A percentile compares a stretch with the other conserved stretches of the same genome.
phyloP scores from a whole-genome alignment of 2,797 vertebrate genomes.

The Pampus argenteus region DNA sequence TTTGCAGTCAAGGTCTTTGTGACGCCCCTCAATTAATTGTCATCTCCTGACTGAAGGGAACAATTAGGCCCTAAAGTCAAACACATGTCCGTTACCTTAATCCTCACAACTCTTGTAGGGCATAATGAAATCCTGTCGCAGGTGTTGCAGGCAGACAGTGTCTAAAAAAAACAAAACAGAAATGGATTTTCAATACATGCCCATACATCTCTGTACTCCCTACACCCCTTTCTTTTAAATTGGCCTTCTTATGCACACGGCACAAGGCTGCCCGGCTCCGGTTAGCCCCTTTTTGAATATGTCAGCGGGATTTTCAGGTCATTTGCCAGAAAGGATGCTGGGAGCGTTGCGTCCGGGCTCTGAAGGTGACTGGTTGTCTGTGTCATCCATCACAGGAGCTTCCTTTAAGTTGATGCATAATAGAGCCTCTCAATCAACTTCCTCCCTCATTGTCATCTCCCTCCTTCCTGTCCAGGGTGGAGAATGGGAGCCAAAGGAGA shows the following conservation, averaged over 20 bases:
- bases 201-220: slow-evolving; percentile 62
- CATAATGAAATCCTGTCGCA: slow-evolving; percentile 71
- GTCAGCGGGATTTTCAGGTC: slow-evolving; percentile 99
- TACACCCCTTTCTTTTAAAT: slow-evolving; percentile 60
- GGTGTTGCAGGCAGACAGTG: slow-evolving; percentile 35
- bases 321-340: slow-evolving; percentile 97
- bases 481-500: slow-evolving; percentile 51
- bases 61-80: slow-evolving; percentile 79
- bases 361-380: slow-evolving; percentile 97
- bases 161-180: slow-evolving; percentile 78
- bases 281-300: slow-evolving; percentile 87
- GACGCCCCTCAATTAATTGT: slow-evolving; percentile 80
- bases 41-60: slow-evolving; percentile 79
- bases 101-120: slow-evolving; percentile 61
- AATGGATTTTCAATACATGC: slow-evolving; percentile 85
- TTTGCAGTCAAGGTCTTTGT: slow-evolving; percentile 80
- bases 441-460: slow-evolving; percentile 92
- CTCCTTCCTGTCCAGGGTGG: slow-evolving; percentile 67
- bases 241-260: slow-evolving; percentile 62
- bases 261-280: slow-evolving; percentile 63
- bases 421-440: slow-evolving; percentile 99
- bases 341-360: slow-evolving; percentile 84
- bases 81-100: slow-evolving; percentile 70
- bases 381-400: slow-evolving; percentile 98
- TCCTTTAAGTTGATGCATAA: slow-evolving; percentile 99